Percentiles rank a stretch among this genome's conserved stretches.
phyloP scores from a whole-genome alignment of 2,113 vertebrate species.

The Hippocampus zosterae region DNA sequence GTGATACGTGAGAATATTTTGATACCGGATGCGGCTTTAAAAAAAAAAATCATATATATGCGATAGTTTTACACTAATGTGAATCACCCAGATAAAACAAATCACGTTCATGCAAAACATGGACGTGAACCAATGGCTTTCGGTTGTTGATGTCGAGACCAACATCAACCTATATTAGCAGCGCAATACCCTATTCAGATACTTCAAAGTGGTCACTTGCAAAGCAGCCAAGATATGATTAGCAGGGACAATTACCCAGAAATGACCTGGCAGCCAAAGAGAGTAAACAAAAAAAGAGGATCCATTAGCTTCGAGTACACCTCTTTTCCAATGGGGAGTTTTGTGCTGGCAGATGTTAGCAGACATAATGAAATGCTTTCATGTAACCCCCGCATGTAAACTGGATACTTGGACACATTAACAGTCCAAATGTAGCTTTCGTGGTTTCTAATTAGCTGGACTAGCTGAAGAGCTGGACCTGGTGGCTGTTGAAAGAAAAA shows the following conservation, averaged over 20 bases:
- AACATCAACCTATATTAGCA: conserved; percentile 8
- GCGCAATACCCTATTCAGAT: conserved; percentile 19
- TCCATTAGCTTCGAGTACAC: conserved; percentile 53
- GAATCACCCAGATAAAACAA: background rate
- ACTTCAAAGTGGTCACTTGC: conserved; percentile 40
- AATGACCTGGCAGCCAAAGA: conserved; percentile 49
- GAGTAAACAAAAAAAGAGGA: conserved; percentile 52
- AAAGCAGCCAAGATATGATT: conserved; percentile 53
- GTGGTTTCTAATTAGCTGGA: conserved; percentile 37
- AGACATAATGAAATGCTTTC: conserved; percentile 49
- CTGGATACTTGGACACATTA: conserved; percentile 33
- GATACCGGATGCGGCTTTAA: no score
- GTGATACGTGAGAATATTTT: no score
- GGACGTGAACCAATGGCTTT: conserved; percentile 3
- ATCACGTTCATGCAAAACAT: background rate
- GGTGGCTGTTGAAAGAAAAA: background rate
- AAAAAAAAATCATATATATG: no score
- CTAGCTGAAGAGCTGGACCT: conserved; percentile 14
- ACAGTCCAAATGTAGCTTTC: conserved; percentile 21
- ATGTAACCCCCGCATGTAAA: conserved; percentile 41
- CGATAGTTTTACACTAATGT: no score
- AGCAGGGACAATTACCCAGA: conserved; percentile 56
- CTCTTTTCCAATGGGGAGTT: conserved; percentile 32
- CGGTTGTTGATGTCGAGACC: background rate
- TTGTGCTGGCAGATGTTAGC: conserved; percentile 42